These are phyloP conservation scores for Candidula unifasciata DNA, from an alignment of 2,888 invertebrate genomes.

Conservation along the genomic window DNA sequence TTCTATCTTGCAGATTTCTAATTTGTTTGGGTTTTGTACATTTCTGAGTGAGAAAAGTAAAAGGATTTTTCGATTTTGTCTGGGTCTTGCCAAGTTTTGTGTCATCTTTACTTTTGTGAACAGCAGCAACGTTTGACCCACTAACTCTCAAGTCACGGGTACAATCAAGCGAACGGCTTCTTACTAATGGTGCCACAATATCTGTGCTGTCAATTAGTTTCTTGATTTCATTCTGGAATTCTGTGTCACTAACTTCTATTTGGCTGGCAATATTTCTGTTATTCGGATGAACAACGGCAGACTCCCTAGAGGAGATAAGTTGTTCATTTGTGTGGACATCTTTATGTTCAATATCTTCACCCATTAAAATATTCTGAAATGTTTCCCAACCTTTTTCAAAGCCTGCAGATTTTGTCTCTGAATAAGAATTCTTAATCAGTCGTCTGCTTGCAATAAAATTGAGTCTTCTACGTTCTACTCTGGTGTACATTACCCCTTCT, in stretches of 20 bases:
- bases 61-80: conserved; percentile 13
- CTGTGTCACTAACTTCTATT: not conserved
- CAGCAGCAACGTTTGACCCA: not conserved
- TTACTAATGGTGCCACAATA: not conserved
- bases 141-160: conserved; percentile 12
- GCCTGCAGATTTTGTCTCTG: not conserved
- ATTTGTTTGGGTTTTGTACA: conserved; percentile 23
- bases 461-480: conserved; percentile 37
- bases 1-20: not conserved
- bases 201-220: conserved; percentile 23
- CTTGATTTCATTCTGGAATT: conserved; percentile 17
- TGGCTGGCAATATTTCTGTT: not conserved
- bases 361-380: conserved; percentile 38
- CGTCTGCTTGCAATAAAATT: conserved; percentile 36
- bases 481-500: conserved; percentile 13
- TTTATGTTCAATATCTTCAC: not conserved
- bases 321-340: not conserved
- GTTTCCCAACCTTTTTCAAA: conserved; percentile 44
- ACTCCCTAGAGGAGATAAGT: not conserved
- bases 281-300: not conserved
- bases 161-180: conserved; percentile 43
- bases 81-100: not conserved
- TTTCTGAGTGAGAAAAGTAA: conserved; percentile 31
- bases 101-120: conserved; percentile 32
- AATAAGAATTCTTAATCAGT: not conserved